phyloP scores from a whole-genome alignment of 53 echinoderm and acorn worm genomes.

The Zoroaster sp. region DNA sequence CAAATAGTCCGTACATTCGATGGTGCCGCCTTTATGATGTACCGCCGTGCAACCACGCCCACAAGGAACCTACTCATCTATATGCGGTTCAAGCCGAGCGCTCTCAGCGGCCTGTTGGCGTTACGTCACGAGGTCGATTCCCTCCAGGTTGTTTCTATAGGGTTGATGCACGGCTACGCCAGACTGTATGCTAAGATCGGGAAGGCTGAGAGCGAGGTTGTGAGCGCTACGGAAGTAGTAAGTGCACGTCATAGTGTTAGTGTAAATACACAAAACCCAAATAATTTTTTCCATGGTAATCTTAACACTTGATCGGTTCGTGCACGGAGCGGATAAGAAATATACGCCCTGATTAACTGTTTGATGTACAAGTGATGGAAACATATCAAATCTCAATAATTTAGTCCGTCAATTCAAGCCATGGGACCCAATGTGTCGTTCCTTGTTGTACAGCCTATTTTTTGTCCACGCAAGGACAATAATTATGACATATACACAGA shows the following conservation, averaged over 20 bases:
- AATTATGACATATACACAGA: no score
- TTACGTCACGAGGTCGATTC: conserved; percentile 62
- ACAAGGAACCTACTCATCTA: conserved; percentile 77
- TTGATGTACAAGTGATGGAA: no score
- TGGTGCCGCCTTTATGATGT: conserved; percentile 75
- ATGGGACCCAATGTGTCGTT: no score
- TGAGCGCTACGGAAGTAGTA: conserved; percentile 63
- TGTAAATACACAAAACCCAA: no score
- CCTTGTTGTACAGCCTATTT: no score
- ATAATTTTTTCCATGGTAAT: no score
- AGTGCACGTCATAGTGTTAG: not conserved
- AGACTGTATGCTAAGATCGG: conserved; percentile 66
- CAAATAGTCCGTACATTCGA: conserved; percentile 60
- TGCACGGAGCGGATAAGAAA: no score
- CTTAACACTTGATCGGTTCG: no score
- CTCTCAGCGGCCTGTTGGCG: conserved; percentile 69
- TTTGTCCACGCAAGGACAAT: no score
- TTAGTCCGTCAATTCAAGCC: no score
- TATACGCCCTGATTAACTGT: no score
- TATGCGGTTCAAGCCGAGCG: conserved; percentile 63
- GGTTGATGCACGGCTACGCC: conserved; percentile 53
- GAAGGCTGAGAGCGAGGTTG: conserved; percentile 51
- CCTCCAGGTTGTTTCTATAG: conserved; percentile 43
- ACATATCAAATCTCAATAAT: no score
- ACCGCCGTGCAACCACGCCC: conserved; percentile 66